Evolutionary conservation across 2,888 invertebrate genomes (phyloP), one percentile per base, ranked within the genome.

Genomic region (Chirona hameri): DNA sequence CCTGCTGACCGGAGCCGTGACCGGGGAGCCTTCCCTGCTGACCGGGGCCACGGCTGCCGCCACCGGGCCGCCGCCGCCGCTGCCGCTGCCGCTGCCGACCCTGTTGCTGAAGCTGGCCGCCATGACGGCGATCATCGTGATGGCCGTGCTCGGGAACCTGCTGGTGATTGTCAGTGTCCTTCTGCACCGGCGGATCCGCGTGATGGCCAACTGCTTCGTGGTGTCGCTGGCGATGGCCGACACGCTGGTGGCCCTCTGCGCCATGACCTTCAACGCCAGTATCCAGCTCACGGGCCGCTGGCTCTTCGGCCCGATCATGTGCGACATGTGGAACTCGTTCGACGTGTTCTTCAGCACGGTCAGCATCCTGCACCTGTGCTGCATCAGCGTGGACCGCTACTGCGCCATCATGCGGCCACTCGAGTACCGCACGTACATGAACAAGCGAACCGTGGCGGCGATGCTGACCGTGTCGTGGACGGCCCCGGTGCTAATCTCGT

Each of bases 121-220:
- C 86, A 96, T 97, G 91, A 91, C 93, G 83, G 92, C 92, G 85
- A 96, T 97, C 88, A 97, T 97, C 87, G 90, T 95, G 83, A 93
- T 95, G 85, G 97, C 97, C 52, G 92, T 96, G 46, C 91, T 97
- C 83, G 98, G 97, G 83, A 98, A 98, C 90, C 93, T 96, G 4
- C 90, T 98, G 85, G 97, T 98, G 86, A 97, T 98, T 88, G 94
- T 96, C 86, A 94, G 95, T 87, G 97, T 98, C 85, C 95, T 95
- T 92, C 91, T 96, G 79, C 96, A 97, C 89, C 91, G 95, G 80
- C 93, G 94, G 86, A 90, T 96, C 5, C 91, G 95, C 81, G 95
- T 95, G 84, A 94, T 96, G 87, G 97, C 97, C 82, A 98, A 98
- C 89, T 97, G 96, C 88, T 97, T 97, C 91, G 96, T 98, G 85